Base-by-base conservation (phyloP, 2,888 invertebrate genomes). In the Dynastes hyllus region DNA sequence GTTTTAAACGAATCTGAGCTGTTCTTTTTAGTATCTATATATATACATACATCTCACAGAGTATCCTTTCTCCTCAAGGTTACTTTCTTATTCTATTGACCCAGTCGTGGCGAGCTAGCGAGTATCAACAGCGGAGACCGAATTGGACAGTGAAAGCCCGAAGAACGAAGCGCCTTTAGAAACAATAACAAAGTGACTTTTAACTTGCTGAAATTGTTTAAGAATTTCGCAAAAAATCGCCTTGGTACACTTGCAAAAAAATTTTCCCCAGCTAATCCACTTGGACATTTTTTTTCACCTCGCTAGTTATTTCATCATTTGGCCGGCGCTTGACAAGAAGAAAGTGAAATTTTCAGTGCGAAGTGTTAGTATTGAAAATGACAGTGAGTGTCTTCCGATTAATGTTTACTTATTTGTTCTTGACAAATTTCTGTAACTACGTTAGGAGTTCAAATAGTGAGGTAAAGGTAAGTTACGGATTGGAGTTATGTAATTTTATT, bases 91-190 rank as follows among this genome's bases (percentile, higher is more conserved):
- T 76, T 79, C 75, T 76, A 61, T 69, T 80, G 80, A 80, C 77
- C 80, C 76, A 80, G 78, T 80, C 45, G 78, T 78, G 40, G 51
- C 51, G 84, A 85, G 51, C 29, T 32, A 11, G 22, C 55, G 27
- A 32, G 22, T 40, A 82, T 79, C 78, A 83, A 77, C 80, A 78
- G 27, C 83, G 45, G 45, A 84, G 84, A 84, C 82, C 81, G 83
- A 82, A 78, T 81, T 80, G 82, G 84, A 83, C 83, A 84, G 86
- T 85, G 86, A 86, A 86, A 86, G 85, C 84, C 82, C 80, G 79
- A 53, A 53, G 53, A n/a, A 45, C 45, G 9, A 80, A 81, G 81
- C 83, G 81, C 83, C 61, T 79, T 76, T 61, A 76, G 67, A 37
- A 3, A 22, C 13, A 2, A 22, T 50, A 45, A 22, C 45, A 27